phyloP scores from a whole-genome alignment of 2,113 vertebrate genomes.

The Calidris pugnax region DNA sequence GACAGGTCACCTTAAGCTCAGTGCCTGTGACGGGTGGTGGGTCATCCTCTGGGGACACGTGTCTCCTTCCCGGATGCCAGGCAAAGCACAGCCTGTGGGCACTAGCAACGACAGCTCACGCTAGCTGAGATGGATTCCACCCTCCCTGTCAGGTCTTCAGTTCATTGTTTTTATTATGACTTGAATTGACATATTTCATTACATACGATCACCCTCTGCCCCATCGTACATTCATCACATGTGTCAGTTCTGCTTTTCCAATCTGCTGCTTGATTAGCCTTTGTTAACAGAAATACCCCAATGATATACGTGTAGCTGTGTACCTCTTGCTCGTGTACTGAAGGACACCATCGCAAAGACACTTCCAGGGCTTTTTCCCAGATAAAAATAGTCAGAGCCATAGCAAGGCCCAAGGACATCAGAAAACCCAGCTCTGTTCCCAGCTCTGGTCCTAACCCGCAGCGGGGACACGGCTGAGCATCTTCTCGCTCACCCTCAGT shows the following conservation, averaged over 20 bases:
- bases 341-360: not conserved
- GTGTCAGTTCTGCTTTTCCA: constrained; percentile 53
- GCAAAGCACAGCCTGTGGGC: not conserved
- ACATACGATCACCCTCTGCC: not conserved
- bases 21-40: not conserved
- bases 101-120: not conserved
- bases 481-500: not conserved
- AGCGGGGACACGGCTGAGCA: rapidly evolving
- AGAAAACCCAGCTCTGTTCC: not conserved
- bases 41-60: not conserved
- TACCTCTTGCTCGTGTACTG: not conserved
- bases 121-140: not conserved
- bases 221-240: not conserved
- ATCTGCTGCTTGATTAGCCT: constrained; percentile 37
- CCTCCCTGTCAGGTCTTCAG: not conserved
- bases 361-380: not conserved
- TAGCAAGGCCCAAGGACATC: not conserved
- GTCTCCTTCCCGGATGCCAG: not conserved
- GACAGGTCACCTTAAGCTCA: not conserved
- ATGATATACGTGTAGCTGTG: not conserved
- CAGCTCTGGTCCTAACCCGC: not conserved
- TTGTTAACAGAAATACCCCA: not conserved
- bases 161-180: constrained; percentile 20
- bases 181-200: constrained; percentile 52
- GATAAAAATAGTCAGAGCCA: not conserved